A percentile compares a stretch with the other conserved stretches of the same genome.
These are phyloP conservation scores for Gymnorhina tibicen DNA, from an alignment of 2,113 vertebrate genomes.

Conservation along the genomic window DNA sequence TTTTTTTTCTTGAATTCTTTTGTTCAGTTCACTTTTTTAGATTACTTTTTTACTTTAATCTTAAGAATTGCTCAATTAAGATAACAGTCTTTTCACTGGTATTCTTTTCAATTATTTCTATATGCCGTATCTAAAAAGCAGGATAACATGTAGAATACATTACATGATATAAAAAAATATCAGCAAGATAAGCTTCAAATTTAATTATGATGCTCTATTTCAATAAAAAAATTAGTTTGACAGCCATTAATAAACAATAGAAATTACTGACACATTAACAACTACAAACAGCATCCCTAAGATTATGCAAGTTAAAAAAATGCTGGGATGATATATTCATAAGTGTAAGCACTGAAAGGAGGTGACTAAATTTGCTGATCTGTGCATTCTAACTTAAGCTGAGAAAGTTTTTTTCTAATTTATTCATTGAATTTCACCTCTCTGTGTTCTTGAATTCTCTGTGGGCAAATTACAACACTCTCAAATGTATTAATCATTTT, in stretches of 20 bases:
- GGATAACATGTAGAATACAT: background rate
- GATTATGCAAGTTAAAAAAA: background rate
- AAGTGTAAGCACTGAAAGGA: background rate
- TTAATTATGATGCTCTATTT: background rate
- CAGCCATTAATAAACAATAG: background rate
- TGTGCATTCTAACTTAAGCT: background rate
- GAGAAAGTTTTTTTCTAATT: conserved; percentile 47
- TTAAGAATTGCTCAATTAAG: background rate
- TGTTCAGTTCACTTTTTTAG: background rate
- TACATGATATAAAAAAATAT: background rate
- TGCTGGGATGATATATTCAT: background rate
- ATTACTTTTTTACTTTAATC: background rate
- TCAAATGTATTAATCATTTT: conserved; percentile 32
- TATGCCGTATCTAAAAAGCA: background rate
- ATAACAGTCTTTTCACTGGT: background rate
- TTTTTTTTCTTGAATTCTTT: background rate
- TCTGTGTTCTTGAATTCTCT: conserved; percentile 31
- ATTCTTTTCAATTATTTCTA: background rate
- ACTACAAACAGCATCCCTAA: background rate
- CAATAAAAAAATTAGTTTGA: background rate
- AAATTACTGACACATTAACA: background rate
- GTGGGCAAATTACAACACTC: background rate
- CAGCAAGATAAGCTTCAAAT: background rate
- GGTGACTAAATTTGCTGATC: background rate
- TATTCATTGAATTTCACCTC: conserved; percentile 51